These are phyloP conservation scores for Galaxea fascicularis DNA, from an alignment of 92 coral and sea anemone species.

Conservation along the genomic window DNA sequence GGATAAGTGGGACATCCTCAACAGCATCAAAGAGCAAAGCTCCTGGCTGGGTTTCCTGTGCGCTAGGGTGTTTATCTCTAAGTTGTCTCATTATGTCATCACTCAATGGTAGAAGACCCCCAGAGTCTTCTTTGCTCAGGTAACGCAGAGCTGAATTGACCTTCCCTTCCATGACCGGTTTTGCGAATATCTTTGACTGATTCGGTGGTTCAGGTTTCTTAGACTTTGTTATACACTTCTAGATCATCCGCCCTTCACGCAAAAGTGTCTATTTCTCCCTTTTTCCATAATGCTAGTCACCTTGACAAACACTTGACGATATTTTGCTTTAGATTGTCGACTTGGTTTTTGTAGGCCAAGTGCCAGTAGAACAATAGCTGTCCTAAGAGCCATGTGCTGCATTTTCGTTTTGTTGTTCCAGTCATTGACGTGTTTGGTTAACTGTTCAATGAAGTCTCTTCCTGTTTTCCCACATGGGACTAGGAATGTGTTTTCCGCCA, in stretches of 20 bases:
- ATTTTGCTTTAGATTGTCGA: not conserved
- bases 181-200: conserved; percentile 69
- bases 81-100: not conserved
- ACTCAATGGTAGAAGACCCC: conserved; percentile 48
- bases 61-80: too few relatives aligned
- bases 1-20: not conserved
- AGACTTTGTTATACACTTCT: conserved; percentile 46
- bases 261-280: conserved; percentile 69
- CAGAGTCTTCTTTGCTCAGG: conserved; percentile 51
- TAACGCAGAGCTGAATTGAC: conserved; percentile 37
- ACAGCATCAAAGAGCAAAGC: not conserved
- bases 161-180: conserved; percentile 69
- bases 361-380: conserved; percentile 10
- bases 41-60: too few relatives aligned
- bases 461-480: conserved; percentile 40
- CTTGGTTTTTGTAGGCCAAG: conserved; percentile 7
- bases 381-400: conserved; percentile 6
- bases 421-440: conserved; percentile 37
- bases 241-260: conserved; percentile 68
- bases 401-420: conserved; percentile 8
- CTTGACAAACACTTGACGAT: conserved; percentile 7
- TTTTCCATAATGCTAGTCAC: not conserved
- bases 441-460: conserved; percentile 32
- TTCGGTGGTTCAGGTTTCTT: conserved; percentile 59
- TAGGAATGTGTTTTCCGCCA: conserved; percentile 43